Percentiles rank a stretch among this genome's conserved stretches.
Conservation (phyloP, 2,113 vertebrate genomes). For the Rafetus swinhoei region DNA sequence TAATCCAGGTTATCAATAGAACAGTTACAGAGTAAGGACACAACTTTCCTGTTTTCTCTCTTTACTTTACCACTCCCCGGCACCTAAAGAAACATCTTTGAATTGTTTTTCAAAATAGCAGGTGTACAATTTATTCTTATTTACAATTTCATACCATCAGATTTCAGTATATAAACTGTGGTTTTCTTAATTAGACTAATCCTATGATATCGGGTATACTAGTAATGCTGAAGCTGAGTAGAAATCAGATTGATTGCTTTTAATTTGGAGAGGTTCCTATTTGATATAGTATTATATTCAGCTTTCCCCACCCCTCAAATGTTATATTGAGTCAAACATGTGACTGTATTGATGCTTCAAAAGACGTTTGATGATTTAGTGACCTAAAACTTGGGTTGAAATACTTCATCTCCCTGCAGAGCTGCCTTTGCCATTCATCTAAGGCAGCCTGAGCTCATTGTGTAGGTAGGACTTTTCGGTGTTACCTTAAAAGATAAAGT, state of each 20-base stretch:
- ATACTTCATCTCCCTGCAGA: background rate
- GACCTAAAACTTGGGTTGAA: background rate
- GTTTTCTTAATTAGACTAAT: background rate
- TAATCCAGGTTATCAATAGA: background rate
- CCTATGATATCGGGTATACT: background rate
- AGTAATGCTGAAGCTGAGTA: background rate
- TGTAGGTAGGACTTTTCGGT: background rate
- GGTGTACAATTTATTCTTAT: background rate
- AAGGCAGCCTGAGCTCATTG: background rate
- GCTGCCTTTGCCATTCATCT: background rate
- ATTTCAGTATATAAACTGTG: background rate
- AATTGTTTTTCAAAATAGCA: conserved; percentile 47
- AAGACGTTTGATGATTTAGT: background rate
- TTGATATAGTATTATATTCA: conserved; percentile 35
- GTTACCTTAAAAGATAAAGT: background rate
- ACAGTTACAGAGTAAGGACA: background rate
- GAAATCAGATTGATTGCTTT: conserved; percentile 7
- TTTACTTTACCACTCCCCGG: background rate
- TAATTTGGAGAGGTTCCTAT: conserved; percentile 18
- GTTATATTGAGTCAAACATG: background rate
- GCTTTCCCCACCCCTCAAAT: background rate
- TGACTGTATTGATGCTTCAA: background rate
- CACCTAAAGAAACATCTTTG: conserved; percentile 4
- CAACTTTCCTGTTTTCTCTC: background rate
- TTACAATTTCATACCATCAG: background rate